Evolutionary conservation across 2,888 invertebrate genomes (phyloP), one percentile per base, ranked within the genome.

Genomic region (Harpalus rufipes): DNA sequence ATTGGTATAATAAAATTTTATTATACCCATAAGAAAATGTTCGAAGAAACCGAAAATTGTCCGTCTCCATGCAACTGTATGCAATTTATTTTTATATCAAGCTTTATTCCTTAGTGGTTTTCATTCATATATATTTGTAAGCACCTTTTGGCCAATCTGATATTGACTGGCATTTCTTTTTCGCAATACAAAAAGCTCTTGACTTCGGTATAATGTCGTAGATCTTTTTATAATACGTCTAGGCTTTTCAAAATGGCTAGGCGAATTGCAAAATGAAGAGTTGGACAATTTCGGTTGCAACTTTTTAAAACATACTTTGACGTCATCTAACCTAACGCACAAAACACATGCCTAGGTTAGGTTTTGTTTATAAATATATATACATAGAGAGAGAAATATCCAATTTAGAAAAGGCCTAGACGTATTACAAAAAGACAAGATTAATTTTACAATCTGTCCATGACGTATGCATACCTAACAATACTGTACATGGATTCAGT

Each of bases 61-160:
- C 1, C n/a, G 2, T 39, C 32, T 68, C 32, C 32, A 68, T 39
- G 68, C 68, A 68, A 68, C 68, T 32, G 39, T 25, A 32, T 68
- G 68, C 68, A 68, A 68, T 68, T 68, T 68, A 39, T 68, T 68
- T 68, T 68, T 68, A 68, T 68, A 21, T 21, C 25, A 7, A n/a
- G 14, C 39, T 68, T 68, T 68, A 14, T 39, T 25, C 5, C 21
- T 12, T 21, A 7, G 14, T 68, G 10, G n/a, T 12, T 14, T 39
- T 14, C 10, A 14, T n/a, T 32, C 68, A 68, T 68, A 32, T 32
- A 68, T 68, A 39, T 1, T 68, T 14, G 68, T 12, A 12, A 39
- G 21, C 6, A 10, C 2, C 7, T 14, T 5, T 32, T 14, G 10
- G 68, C 68, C 39, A 39, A 68, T 68, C 68, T n/a, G 14, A 14